Percentiles rank a stretch among this genome's conserved stretches.
Conservation (phyloP, 2,888 invertebrate genomes). For the Dioctria rufipes region DNA sequence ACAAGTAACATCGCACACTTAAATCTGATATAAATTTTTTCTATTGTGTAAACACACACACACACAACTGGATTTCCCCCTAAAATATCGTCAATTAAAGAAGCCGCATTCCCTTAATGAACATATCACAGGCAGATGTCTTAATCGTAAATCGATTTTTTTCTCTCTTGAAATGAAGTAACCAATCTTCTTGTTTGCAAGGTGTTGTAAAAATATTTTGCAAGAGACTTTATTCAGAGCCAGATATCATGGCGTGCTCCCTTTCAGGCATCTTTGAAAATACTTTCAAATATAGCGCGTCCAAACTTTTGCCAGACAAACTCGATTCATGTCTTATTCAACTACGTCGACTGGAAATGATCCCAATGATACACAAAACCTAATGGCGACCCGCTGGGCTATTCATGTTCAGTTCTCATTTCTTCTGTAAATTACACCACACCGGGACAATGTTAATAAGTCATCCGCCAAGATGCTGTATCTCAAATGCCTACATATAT, state of each 20-base stretch:
- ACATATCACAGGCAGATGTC: conserved; percentile 30
- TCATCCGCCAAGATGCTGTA: conserved; percentile 42
- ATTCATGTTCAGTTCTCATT: conserved; percentile 55
- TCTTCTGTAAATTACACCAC: conserved; percentile 56
- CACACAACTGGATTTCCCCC: no score
- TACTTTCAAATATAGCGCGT: conserved; percentile 34
- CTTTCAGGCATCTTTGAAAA: conserved; percentile 19
- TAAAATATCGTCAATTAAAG: no score
- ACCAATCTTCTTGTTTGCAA: not conserved
- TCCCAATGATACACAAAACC: conserved; percentile 51
- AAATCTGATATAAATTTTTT: no score
- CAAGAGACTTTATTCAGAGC: not conserved
- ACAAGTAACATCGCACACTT: not conserved
- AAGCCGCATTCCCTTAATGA: not conserved
- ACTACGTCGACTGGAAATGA: conserved; percentile 13
- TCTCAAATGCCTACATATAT: no score
- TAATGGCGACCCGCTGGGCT: conserved; percentile 53
- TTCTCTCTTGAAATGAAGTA: not conserved
- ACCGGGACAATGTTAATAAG: conserved; percentile 55
- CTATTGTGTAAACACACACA: no score
- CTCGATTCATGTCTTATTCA: conserved; percentile 32
- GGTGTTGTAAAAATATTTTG: conserved; percentile 6
- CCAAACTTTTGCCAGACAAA: not conserved
- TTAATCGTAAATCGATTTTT: conserved; percentile 4
- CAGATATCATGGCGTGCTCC: conserved; percentile 41